Percentiles rank a stretch among this genome's conserved stretches.
These are phyloP conservation scores for Mantis religiosa DNA, from an alignment of 2,888 invertebrate species.

Conservation along the genomic window DNA sequence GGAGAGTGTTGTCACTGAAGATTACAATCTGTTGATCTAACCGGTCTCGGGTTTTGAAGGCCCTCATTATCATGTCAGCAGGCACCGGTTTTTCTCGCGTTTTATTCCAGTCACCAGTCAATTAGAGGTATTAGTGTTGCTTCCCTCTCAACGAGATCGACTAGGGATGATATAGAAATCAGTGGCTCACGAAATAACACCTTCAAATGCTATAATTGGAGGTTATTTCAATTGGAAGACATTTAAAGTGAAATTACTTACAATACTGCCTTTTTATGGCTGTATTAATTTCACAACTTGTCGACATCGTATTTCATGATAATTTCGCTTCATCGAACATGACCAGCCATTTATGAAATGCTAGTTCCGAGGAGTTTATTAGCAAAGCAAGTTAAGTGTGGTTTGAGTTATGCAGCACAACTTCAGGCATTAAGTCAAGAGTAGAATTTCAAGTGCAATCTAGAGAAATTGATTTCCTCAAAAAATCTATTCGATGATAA, in stretches of 20 bases:
- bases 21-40: neutral
- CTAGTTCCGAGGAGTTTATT: too few relatives aligned
- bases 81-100: neutral
- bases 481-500: too few relatives aligned
- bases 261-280: neutral
- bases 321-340: too few relatives aligned
- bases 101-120: neutral
- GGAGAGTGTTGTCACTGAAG: neutral
- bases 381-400: too few relatives aligned
- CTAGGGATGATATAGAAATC: neutral
- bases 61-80: neutral
- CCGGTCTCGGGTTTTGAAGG: neutral
- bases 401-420: too few relatives aligned
- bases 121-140: neutral
- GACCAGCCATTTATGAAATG: too few relatives aligned
- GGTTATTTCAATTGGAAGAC: neutral
- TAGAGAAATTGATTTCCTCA: too few relatives aligned
- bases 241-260: neutral
- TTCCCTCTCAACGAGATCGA: neutral
- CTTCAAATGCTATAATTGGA: neutral
- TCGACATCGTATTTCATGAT: neutral
- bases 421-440: too few relatives aligned
- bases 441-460: too few relatives aligned
- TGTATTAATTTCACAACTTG: neutral
- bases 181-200: neutral